A percentile compares a stretch with the other conserved stretches of the same genome.
phyloP scores from a whole-genome alignment of 2,888 invertebrate genomes.

The Odontocerum albicorne region DNA sequence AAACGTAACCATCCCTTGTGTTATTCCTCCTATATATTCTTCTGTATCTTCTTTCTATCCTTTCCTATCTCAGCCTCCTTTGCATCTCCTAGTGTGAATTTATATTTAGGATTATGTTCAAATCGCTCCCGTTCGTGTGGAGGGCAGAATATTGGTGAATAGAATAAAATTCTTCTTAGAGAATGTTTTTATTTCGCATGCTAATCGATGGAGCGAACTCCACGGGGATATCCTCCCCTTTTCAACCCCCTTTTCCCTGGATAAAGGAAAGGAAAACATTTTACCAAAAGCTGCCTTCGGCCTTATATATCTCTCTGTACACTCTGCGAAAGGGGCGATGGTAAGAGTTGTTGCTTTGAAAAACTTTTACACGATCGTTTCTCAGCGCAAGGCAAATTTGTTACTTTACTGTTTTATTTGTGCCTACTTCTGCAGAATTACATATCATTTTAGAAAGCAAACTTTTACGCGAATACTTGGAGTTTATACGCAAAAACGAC shows the following conservation, averaged over 20 bases:
- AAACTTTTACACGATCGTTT: slow-evolving; percentile 16
- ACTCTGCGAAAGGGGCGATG: background rate
- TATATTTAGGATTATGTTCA: slow-evolving; percentile 35
- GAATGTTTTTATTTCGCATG: slow-evolving; percentile 36
- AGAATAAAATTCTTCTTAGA: slow-evolving; percentile 29
- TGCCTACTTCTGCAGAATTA: background rate
- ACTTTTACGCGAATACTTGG: too few relatives aligned
- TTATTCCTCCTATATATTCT: slow-evolving; percentile 3
- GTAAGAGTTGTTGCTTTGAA: slow-evolving; percentile 21
- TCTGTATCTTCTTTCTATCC: slow-evolving; percentile 25
- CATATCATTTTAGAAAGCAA: too few relatives aligned
- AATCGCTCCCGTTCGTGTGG: slow-evolving; percentile 26
- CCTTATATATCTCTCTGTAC: slow-evolving; percentile 1
- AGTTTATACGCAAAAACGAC: too few relatives aligned
- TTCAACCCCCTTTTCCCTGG: slow-evolving; percentile 13
- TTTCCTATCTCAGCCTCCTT: slow-evolving; percentile 27
- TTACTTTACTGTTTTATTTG: background rate
- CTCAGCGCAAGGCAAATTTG: slow-evolving; percentile 6
- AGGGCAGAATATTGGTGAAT: slow-evolving; percentile 28
- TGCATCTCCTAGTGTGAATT: slow-evolving; percentile 35
- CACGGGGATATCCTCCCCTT: slow-evolving; percentile 12
- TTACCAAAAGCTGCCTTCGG: slow-evolving; percentile 16
- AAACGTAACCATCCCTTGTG: slow-evolving; percentile 16
- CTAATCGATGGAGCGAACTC: slow-evolving; percentile 34
- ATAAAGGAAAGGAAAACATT: slow-evolving; percentile 29